Base-by-base conservation (phyloP, 2,888 invertebrate species). In the Tetragnatha montana region DNA sequence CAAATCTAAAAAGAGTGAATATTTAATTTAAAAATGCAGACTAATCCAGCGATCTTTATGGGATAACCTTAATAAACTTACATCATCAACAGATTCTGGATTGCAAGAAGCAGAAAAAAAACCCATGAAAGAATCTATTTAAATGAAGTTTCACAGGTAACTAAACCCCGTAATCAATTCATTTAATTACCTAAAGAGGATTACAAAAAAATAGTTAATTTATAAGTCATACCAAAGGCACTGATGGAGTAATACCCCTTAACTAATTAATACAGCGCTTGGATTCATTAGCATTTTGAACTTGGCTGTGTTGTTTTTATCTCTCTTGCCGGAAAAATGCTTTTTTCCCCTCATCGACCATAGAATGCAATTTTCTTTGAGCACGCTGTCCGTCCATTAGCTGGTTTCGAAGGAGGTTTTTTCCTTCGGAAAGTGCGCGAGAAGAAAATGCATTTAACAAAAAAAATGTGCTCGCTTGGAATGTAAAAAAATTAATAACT, bases 191-290 rank as follows among this genome's bases (percentile, higher is more conserved):
- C 76, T 76, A 47, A 68, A 21, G 49, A 47, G 7, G 50, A 70
- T 47, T 12, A 50, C 19, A 75, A 83, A 76, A n/a, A 76, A 83
- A 69, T 70, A 35, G 70, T 22, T 75, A 50, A 81, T 81, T 81
- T 81, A 84, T 84, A 76, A 69, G 68, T 76, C 75, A 84, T 76
- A 70, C 35, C 12, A 12, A 73, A 49, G 69, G 75, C 12, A 60
- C 75, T 60, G 79, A 80, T 60, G 69, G 73, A 80, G 79, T 86
- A 73, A 86, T 86, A 73, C 51, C 10, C 60, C 71, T 68, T 47
- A 60, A 79, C 80, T 86, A 80, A 86, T 86, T 86, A 86, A 73
- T 86, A 86, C 79, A 86, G 69, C 51, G 73, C 51, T 73, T 71
- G 78, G 51, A 60, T 35, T 80, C 86, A 80, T 86, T 86, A 80